A percentile compares a stretch with the other conserved stretches of the same genome.
Evolutionary conservation across 2,888 invertebrate species (phyloP).

Genomic region (Pherbina coryleti): DNA sequence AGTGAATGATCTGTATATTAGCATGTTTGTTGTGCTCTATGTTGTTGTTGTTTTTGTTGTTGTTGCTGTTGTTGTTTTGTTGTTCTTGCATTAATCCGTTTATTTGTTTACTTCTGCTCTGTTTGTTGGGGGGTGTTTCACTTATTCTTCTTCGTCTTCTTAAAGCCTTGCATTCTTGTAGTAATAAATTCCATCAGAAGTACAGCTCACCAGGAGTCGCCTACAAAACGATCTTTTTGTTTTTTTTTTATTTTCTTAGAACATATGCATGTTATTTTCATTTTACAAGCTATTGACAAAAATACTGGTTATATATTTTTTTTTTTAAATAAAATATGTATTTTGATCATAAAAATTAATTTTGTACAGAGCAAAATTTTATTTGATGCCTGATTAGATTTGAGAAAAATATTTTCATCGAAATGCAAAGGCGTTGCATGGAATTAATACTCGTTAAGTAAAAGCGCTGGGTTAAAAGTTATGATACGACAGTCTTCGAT

Average conservation of each 20-base stretch:
- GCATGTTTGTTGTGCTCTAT: background rate
- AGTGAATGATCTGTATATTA: constrained; percentile 38
- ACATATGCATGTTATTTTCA: too few relatives aligned
- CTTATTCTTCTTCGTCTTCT: background rate
- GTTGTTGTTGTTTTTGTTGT: background rate
- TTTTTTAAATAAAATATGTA: background rate
- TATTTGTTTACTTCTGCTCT: constrained; percentile 21
- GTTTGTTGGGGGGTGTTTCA: background rate
- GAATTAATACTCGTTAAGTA: too few relatives aligned
- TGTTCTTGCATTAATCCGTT: constrained; percentile 30
- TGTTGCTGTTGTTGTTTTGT: background rate
- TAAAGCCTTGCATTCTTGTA: background rate
- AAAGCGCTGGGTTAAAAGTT: too few relatives aligned
- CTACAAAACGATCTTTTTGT: too few relatives aligned
- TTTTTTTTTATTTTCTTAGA: too few relatives aligned
- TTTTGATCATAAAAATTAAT: too few relatives aligned
- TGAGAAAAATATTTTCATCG: too few relatives aligned
- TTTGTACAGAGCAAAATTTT: too few relatives aligned
- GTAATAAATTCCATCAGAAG: constrained; percentile 2
- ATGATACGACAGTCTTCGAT: too few relatives aligned
- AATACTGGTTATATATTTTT: background rate
- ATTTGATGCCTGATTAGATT: too few relatives aligned
- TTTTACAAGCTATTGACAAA: background rate
- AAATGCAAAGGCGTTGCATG: too few relatives aligned
- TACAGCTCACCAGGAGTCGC: background rate